These are phyloP conservation scores for Meloidogyne exigua DNA, from an alignment of 1,140 invertebrate genomes.

Conservation along the genomic window DNA sequence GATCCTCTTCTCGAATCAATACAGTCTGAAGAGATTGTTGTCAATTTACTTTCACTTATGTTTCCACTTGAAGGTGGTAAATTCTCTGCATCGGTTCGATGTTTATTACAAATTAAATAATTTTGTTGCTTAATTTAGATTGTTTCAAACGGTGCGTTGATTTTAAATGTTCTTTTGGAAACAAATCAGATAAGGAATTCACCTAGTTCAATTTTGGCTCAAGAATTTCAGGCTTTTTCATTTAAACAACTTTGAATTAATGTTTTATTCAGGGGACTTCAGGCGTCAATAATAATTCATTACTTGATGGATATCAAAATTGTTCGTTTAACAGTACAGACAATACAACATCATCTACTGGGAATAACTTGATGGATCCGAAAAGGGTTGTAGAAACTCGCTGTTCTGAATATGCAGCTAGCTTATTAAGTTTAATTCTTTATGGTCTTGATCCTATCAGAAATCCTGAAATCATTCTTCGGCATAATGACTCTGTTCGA, in stretches of 20 bases:
- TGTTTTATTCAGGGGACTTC: neutral
- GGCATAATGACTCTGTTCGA: neutral
- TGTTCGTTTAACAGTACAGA: constrained; percentile 20
- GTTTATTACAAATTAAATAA: constrained; percentile 15
- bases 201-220: constrained; percentile 27
- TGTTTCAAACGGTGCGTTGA: constrained; percentile 27
- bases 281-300: neutral
- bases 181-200: constrained; percentile 36
- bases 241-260: neutral
- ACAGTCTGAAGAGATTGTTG: constrained; percentile 30
- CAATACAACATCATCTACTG: constrained; percentile 4
- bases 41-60: constrained; percentile 30
- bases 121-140: constrained; percentile 28
- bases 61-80: constrained; percentile 30
- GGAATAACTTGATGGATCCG: constrained; percentile 23
- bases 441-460: constrained; percentile 20
- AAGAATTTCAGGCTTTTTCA: constrained; percentile 23
- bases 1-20: constrained; percentile 41
- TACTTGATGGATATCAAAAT: constrained; percentile 16
- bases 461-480: constrained; percentile 3
- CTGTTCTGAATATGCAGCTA: constrained; percentile 26
- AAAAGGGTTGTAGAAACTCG: constrained; percentile 27
- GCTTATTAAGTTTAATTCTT: constrained; percentile 18
- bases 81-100: constrained; percentile 7
- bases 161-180: constrained; percentile 35